These are phyloP conservation scores for Drosophila leontia DNA, from an alignment of 1,140 invertebrate species.

Conservation along the genomic window DNA sequence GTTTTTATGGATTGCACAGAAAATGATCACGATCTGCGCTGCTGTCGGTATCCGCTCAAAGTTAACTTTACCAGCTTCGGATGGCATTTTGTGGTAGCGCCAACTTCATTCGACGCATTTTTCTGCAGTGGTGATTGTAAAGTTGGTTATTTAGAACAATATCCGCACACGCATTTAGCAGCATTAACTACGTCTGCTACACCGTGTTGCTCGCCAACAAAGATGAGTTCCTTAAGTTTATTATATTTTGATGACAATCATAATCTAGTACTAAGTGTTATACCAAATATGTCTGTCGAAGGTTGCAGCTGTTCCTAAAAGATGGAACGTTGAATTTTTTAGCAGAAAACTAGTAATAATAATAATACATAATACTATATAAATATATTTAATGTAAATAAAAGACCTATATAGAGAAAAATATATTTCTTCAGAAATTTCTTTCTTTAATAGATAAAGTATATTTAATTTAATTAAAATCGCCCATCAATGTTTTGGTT, in stretches of 20 bases:
- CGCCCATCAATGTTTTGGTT: no score
- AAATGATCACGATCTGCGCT: slow-evolving; percentile 89
- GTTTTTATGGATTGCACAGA: slow-evolving; percentile 78
- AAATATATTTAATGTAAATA: slow-evolving; percentile 5
- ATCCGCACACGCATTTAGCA: slow-evolving; percentile 97
- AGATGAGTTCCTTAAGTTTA: slow-evolving; percentile 95
- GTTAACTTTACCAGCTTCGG: slow-evolving; percentile 98
- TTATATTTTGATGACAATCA: slow-evolving; percentile 95
- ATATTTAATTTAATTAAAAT: background rate
- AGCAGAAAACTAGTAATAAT: background rate
- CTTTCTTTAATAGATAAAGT: background rate
- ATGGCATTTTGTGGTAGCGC: slow-evolving; percentile 99
- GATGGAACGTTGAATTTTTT: background rate
- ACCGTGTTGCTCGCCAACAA: slow-evolving; percentile 95
- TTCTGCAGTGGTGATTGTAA: slow-evolving; percentile 98
- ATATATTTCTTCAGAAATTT: background rate
- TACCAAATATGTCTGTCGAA: slow-evolving; percentile 97
- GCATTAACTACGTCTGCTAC: slow-evolving; percentile 90
- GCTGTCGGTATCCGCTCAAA: slow-evolving; percentile 95
- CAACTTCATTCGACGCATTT: slow-evolving; percentile 97
- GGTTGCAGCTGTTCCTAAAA: slow-evolving; percentile 94
- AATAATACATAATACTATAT: background rate
- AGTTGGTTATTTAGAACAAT: slow-evolving; percentile 94
- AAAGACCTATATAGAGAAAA: background rate
- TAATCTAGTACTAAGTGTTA: slow-evolving; percentile 94